A percentile compares a stretch with the other conserved stretches of the same genome.
Conservation (phyloP, 92 coral and sea anemone genomes). For the Zoanthus sansibaricus region DNA sequence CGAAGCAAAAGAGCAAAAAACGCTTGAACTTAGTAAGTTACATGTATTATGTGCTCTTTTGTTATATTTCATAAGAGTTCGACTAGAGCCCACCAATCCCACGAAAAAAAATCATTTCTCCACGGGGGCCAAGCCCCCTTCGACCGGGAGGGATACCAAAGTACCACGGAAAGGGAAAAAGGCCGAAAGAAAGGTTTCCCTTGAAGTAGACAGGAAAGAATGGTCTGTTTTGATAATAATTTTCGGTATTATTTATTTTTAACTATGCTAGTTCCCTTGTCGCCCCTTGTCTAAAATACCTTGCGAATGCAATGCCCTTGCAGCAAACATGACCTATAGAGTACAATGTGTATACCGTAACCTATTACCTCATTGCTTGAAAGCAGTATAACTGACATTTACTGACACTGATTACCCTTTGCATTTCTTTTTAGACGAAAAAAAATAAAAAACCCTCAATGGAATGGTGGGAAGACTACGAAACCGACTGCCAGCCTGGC, state of each 20-base stretch:
- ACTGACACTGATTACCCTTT: constrained; percentile 5
- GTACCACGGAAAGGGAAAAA: constrained; percentile 18
- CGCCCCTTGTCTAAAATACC: constrained; percentile 6
- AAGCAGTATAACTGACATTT: constrained; percentile 3
- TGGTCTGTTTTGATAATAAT: constrained; percentile 2
- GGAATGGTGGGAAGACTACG: constrained; percentile 7
- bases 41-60: constrained; percentile 3
- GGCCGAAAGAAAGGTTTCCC: constrained; percentile 1
- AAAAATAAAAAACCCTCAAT: constrained; percentile 1
- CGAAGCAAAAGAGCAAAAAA: constrained; percentile 1
- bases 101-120: constrained; percentile 4
- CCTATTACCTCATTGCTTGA: constrained; percentile 1
- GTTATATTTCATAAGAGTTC: neutral
- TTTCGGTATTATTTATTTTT: constrained; percentile 1
- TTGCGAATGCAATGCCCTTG: constrained; percentile 6
- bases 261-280: neutral
- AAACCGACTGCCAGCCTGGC: constrained; percentile 9
- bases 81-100: neutral
- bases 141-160: constrained; percentile 11
- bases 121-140: constrained; percentile 13
- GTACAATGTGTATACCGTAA: constrained; percentile 4
- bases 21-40: neutral
- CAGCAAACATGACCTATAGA: constrained; percentile 5
- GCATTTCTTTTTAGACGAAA: neutral
- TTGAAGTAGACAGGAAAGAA: constrained; percentile 4